Evolutionary conservation across 2,797 vertebrate species (phyloP).

Genomic region (Helarctos malayanus): DNA sequence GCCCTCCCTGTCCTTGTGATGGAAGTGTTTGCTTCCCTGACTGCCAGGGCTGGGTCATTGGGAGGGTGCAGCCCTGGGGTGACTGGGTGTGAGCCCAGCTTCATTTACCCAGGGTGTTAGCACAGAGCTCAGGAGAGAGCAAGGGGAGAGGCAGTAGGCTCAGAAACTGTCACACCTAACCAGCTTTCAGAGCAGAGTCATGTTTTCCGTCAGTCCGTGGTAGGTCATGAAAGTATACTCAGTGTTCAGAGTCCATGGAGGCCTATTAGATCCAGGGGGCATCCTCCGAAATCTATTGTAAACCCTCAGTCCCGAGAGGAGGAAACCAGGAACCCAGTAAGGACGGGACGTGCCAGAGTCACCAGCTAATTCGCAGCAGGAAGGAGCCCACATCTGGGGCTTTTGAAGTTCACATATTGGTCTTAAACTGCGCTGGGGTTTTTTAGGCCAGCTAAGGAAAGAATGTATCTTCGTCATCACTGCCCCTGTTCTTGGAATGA

Average conservation of each 20-base stretch:
- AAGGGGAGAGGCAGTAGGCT: slow-evolving; percentile 30
- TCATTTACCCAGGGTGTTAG: slow-evolving; percentile 79
- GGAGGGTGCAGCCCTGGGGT: slow-evolving; percentile 25
- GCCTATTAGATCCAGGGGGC: background rate
- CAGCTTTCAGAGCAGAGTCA: background rate
- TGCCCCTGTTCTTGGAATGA: slow-evolving; percentile 1
- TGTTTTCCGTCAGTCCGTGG: background rate
- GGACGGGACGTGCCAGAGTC: background rate
- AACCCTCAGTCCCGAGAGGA: slow-evolving; percentile 7
- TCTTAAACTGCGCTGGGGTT: background rate
- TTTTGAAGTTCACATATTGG: slow-evolving; percentile 6
- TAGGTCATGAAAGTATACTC: slow-evolving; percentile 22
- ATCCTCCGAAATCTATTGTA: slow-evolving; percentile 49
- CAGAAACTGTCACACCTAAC: slow-evolving; percentile 53
- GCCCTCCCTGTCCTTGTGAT: background rate
- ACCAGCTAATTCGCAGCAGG: background rate
- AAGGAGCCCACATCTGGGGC: background rate
- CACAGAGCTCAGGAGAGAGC: slow-evolving; percentile 61
- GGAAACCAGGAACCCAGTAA: slow-evolving; percentile 19
- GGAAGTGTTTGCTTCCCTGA: background rate
- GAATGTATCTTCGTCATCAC: background rate
- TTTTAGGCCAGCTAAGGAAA: slow-evolving; percentile 33
- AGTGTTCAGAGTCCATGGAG: background rate
- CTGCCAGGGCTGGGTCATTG: background rate
- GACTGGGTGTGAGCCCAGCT: slow-evolving; percentile 68